phyloP scores from a whole-genome alignment of 1,140 invertebrate genomes.

The Heliconius eleuchia region DNA sequence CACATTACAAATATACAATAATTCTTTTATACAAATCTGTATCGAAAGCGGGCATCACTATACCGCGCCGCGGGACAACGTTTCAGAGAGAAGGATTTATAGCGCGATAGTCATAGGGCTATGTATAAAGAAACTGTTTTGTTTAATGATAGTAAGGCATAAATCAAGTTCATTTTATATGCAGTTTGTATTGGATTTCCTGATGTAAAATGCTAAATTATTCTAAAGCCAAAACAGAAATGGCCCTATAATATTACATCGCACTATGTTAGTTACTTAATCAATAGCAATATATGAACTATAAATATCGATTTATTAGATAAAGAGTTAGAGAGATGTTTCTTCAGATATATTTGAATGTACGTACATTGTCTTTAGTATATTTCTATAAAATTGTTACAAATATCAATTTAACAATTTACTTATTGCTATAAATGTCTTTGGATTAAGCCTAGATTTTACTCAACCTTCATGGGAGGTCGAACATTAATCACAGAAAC shows the following conservation, averaged over 20 bases:
- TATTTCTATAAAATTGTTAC: no score
- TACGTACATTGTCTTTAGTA: no score
- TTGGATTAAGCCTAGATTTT: neutral
- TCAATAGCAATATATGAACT: neutral
- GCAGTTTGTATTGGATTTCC: constrained; percentile 14
- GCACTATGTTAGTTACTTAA: neutral
- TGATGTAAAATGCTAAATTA: constrained; percentile 8
- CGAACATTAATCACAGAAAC: neutral
- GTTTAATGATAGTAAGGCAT: constrained; percentile 32
- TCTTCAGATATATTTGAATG: no score
- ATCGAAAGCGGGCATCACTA: constrained; percentile 41
- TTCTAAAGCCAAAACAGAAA: constrained; percentile 10
- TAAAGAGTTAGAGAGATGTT: no score
- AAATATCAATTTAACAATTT: neutral
- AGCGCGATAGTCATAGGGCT: constrained; percentile 31
- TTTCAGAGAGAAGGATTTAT: constrained; percentile 50
- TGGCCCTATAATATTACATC: neutral
- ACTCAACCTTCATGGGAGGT: neutral
- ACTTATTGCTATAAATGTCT: neutral
- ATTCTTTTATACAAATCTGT: constrained; percentile 44
- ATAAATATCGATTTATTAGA: neutral
- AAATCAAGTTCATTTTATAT: constrained; percentile 31
- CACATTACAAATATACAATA: constrained; percentile 14
- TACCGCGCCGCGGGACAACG: constrained; percentile 53
- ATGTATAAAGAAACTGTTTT: constrained; percentile 35